Evolutionary conservation across 37 sponge, comb jelly and placozoan species (phyloP), one percentile per base, ranked within the genome.

Genomic region (Beroe forskalii): DNA sequence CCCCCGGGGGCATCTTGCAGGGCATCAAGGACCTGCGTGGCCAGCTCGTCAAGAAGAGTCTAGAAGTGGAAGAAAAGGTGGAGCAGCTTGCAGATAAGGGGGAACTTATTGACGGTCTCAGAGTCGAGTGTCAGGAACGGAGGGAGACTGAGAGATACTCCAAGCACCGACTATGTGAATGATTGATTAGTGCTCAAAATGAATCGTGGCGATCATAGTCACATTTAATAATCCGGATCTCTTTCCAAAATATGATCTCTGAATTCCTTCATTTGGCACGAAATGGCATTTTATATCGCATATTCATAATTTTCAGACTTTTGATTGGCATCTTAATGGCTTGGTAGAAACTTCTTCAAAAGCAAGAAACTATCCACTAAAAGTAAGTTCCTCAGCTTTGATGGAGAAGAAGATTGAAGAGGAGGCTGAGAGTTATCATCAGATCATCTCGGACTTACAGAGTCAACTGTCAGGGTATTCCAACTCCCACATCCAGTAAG

Each of bases 41-140:
- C 14, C 37, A 72, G 75, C 37, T 72, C 12, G 75, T 72, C 39
- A 72, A 37, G 40, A 32, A 38, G 9, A 38, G 39, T 4, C 14
- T 37, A 22, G 75, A 72, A 39, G 19, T 72, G 14, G 75, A 72
- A 20, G 39, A 72, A 20, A 72, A 72, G 75, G 35, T 35, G 6
- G 75, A 72, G 39, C 9, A 19, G 37, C 39, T 72, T 8, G 37
- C 75, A 35, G 75, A 72, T 20, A 72, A 72, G 30, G 75, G 75
- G 35, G 75, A 72, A 39, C 12, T 72, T 8, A 72, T 72, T 35
- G 75, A 72, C 40, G 75, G 40, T 17, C 4, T 72, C 39, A 72
- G 75, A 20, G 75, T 30, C 1, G 75, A 72, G 75, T 72, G 75
- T 32, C 75, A 72, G 75, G 75, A 72, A 39, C 28, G 75, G 75